Evolutionary conservation across 1,140 invertebrate genomes (phyloP).

Genomic region (Batillaria attramentaria): DNA sequence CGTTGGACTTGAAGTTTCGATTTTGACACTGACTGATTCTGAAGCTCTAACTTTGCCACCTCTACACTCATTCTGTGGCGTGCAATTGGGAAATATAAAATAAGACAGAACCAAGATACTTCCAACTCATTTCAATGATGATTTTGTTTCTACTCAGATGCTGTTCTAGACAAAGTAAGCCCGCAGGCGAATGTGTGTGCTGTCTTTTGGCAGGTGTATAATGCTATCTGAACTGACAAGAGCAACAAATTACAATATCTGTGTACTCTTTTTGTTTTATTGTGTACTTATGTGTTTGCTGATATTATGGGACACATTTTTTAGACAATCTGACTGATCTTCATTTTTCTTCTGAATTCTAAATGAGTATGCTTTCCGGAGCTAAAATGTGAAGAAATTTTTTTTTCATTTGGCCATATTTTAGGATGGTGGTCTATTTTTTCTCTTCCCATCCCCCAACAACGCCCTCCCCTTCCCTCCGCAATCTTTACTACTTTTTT

Average conservation of each 20-base stretch:
- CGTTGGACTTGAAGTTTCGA: no score
- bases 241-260: background rate
- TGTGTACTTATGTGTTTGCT: background rate
- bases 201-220: background rate
- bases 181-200: background rate
- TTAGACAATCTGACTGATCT: background rate
- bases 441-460: no score
- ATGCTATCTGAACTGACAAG: conserved; percentile 12
- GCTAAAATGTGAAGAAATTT: background rate
- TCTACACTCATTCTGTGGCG: no score
- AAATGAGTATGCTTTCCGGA: background rate
- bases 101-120: background rate
- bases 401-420: background rate
- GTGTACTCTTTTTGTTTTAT: background rate
- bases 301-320: background rate
- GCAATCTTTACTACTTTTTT: no score
- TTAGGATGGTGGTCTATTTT: no score
- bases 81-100: background rate
- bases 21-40: no score
- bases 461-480: no score
- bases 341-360: background rate
- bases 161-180: no score
- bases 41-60: no score
- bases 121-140: background rate
- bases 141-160: background rate